Conservation (phyloP, 2,113 vertebrate species). For the Scatophagus argus region DNA sequence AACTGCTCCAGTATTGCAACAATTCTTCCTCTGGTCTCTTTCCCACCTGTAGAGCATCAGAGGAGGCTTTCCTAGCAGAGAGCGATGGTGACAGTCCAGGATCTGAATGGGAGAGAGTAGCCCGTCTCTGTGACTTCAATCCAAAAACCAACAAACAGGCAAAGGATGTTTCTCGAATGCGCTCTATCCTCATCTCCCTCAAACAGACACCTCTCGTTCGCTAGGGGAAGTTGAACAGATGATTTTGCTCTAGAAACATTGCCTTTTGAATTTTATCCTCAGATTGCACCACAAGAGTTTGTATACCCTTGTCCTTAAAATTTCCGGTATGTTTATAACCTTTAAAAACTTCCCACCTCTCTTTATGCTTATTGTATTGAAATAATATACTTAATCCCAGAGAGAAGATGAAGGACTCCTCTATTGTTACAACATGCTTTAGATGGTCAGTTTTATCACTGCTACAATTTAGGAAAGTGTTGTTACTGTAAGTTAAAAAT, state of each 20-base stretch:
- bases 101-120: conserved; percentile 96
- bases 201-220: conserved; percentile 96
- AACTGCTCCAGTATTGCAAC: background rate
- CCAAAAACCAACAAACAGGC: conserved; percentile 99
- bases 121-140: conserved; percentile 98
- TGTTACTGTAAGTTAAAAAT: conserved; percentile 66
- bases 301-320: conserved; percentile 46
- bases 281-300: conserved; percentile 54
- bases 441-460: conserved; percentile 46
- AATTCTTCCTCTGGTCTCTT: background rate
- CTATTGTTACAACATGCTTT: conserved; percentile 44
- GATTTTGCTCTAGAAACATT: conserved; percentile 49
- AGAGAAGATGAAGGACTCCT: conserved; percentile 47
- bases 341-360: conserved; percentile 49
- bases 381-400: conserved; percentile 43
- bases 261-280: conserved; percentile 72
- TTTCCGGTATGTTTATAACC: conserved; percentile 52
- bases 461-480: conserved; percentile 59
- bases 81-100: conserved; percentile 91
- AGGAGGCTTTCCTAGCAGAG: conserved; percentile 95
- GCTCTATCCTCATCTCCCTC: conserved; percentile 97
- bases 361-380: conserved; percentile 47
- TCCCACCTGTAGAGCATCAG: conserved; percentile 87
- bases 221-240: conserved; percentile 75
- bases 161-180: conserved; percentile 98